phyloP scores from a whole-genome alignment of 2,113 vertebrate species.

The Eulemur rufifrons region DNA sequence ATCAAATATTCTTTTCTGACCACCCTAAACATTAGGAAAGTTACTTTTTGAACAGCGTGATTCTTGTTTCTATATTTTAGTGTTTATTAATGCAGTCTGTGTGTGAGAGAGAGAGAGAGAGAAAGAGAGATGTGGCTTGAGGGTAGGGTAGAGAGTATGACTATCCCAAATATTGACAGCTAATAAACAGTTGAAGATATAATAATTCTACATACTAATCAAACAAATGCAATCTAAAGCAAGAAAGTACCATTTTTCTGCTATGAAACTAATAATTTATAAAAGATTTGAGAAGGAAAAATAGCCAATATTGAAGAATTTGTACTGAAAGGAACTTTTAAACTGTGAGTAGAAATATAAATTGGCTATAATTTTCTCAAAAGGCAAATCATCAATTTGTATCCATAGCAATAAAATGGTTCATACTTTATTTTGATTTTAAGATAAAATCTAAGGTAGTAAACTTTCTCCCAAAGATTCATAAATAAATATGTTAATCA shows the following conservation, averaged over 20 bases:
- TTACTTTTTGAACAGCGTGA: not conserved
- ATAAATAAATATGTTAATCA: not conserved
- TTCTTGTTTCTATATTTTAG: conserved; percentile 35
- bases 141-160: not conserved
- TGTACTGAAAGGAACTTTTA: conserved; percentile 8
- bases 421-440: not conserved
- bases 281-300: not conserved
- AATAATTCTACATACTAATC: not conserved
- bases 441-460: not conserved
- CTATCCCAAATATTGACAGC: not conserved
- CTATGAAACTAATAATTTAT: not conserved
- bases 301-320: not conserved
- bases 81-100: not conserved
- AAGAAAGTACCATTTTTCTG: not conserved
- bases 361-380: conserved; percentile 2
- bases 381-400: conserved; percentile 9
- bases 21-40: not conserved
- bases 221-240: not conserved
- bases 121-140: not conserved
- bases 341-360: not conserved
- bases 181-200: conserved; percentile 8
- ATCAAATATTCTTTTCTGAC: not conserved
- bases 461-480: not conserved
- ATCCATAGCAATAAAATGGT: not conserved
- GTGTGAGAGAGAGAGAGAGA: not conserved